Percentiles rank a stretch among this genome's conserved stretches.
Conservation (phyloP, 2,797 vertebrate genomes). For the Pseudochirops cupreus region DNA sequence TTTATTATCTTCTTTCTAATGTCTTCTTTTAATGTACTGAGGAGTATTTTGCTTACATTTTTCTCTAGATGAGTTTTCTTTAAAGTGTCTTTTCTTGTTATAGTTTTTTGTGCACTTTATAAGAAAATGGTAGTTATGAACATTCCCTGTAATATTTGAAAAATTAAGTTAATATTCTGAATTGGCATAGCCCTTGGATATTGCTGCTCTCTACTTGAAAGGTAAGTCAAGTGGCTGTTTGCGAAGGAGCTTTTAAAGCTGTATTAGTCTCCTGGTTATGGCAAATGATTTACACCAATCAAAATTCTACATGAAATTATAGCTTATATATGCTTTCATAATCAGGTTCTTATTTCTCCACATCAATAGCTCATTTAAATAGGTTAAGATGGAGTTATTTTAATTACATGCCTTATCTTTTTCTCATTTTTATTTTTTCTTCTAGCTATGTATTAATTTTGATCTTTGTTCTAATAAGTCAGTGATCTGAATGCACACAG, state of each 20-base stretch:
- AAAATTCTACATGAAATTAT: not conserved
- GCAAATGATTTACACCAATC: not conserved
- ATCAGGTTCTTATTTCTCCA: not conserved
- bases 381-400: not conserved
- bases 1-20: not conserved
- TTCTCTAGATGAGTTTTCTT: not conserved
- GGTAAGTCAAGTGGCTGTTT: not conserved
- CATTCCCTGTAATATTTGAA: not conserved
- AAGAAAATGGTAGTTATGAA: not conserved
- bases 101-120: not conserved
- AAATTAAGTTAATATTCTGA: not conserved
- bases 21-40: not conserved
- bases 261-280: not conserved
- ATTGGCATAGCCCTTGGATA: not conserved
- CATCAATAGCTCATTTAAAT: not conserved
- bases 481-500: not conserved
- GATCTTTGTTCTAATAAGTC: constrained; percentile 2
- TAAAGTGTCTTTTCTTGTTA: not conserved
- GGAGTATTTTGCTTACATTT: not conserved
- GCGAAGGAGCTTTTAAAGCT: not conserved
- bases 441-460: not conserved
- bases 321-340: not conserved
- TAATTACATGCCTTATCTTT: not conserved
- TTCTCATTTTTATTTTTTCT: not conserved
- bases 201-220: not conserved